Base-by-base conservation (phyloP, 2,113 vertebrate species). In the Seriola rivoliana region DNA sequence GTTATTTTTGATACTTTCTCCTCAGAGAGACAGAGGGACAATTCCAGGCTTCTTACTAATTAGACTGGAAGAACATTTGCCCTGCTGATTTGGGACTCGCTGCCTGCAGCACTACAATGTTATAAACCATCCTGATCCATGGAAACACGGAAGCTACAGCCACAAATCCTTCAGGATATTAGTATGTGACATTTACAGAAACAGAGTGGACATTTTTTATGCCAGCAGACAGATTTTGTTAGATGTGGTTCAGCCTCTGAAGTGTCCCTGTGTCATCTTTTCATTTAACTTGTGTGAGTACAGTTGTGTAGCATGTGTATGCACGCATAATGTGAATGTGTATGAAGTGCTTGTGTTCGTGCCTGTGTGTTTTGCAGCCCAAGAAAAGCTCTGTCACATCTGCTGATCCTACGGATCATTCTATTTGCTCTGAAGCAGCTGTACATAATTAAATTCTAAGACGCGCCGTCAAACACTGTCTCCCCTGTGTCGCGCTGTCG, bases 371-470 rank as follows among this genome's bases (percentile, higher is more conserved):
- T 85, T 32, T 50, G 54, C 46, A 52, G 32, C 52, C 52, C 14
- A 25, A 80, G 73, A 84, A 80, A 75, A 65, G 81, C 82, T 75
- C 64, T 48, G 65, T 88, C 87, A 86, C 78, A 60, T 90, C 73
- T 80, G 73, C 86, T 87, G 79, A 91, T 85, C 71, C 66, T 62
- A 58, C 74, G 67, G 69, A 86, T 87, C 81, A 89, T 87, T 93
- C 82, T 80, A 77, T 93, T 90, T 91, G 79, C 86, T 92, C 85
- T 82, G 82, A 88, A 91, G 86, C 89, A 93, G 91, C 89, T 87
- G 88, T 85, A 85, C 85, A 90, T 90, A 91, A 94, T 94, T 92
- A 93, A 88, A 93, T 93, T 87, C 82, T 76, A 86, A 92, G 90
- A 91, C 80, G 72, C 50, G 81, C 78, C 68, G 87, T 94, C 95